Evolutionary conservation across 2,888 invertebrate genomes (phyloP), one percentile per base, ranked within the genome.

Genomic region (Griposia aprilina): DNA sequence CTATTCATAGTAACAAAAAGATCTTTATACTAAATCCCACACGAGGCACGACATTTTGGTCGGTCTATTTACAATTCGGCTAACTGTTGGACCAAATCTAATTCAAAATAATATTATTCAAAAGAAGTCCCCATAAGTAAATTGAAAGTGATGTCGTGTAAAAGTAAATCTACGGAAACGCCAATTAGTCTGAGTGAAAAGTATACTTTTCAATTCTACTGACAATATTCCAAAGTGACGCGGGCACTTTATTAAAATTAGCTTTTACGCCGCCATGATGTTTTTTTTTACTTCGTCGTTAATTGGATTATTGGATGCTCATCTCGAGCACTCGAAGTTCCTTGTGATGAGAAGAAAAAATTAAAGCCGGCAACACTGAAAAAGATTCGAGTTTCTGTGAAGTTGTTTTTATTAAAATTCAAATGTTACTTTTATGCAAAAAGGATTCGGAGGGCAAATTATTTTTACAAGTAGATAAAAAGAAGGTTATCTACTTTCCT

Each of bases 121-220:
- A 15, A 62, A 36, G 3, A 76, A 30, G 5, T 30, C 6, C 23
- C 15, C 36, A 5, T 36, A 36, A 30, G 20, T 30, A 36, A 36
- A 82, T 75, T 66, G 36, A 85, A 89, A 85, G 75, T 81, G 57
- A 84, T 80, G 66, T 71, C 48, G 26, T 68, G 67, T 76, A 73
- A 76, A 83, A 72, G 74, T 73, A 85, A 85, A 86, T 90, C 84
- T 82, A 82, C 76, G 68, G 82, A 89, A 87, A 87, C 81, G 67
- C 81, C 90, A 92, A 93, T 93, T 91, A 92, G 82, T 87, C 78
- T 81, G 83, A 93, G 91, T 90, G 89, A 89, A 91, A 94, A 93
- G 91, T 93, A 89, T 90, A 91, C 92, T 92, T 92, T 91, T 89
- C 84, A 89, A 92, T 92, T 88, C 76, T 63, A 83, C 71, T 79